Evolutionary conservation across 2,797 vertebrate genomes (phyloP), one percentile per base, ranked within the genome.

Genomic region (Artibeus lituratus): DNA sequence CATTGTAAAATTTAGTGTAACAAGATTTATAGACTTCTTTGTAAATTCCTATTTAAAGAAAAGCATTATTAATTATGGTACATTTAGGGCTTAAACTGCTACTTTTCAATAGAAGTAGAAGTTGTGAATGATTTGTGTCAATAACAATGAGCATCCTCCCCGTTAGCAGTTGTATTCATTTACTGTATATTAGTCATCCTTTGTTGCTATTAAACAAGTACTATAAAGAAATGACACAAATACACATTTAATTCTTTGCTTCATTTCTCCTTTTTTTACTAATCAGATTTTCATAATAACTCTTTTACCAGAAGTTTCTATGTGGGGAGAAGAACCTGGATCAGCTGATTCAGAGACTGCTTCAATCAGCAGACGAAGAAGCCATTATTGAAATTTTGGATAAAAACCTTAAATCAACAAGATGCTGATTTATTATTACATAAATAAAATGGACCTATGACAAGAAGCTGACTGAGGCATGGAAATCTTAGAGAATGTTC

Each of bases 281-380:
- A 47, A 90, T 62, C 37, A 81, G 26, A 14, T 95, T 80, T 96
- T 92, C 39, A 37, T 93, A 87, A 51, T 94, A 87, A 69, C 49
- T 94, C 18, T 96, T 88, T 91, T 39, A 4, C 3, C 84, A 99
- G 99, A 99, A 99, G 97, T 99, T 99, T 97, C 98, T 99, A 96
- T 98, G 93, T 96, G 99, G 99, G 74, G 99, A 99, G 7, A 99
- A 99, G 76, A 97, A 95, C 3, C 98, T 99, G 59, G 98, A 99
- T 86, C 97, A 99, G 29, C 97, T 99, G 57, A 99, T 99, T 97
- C 96, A 96, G 78, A 98, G 98, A 42, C 81, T 99, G 0, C 98
- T 99, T 81, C 98, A 99, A 49, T 98, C 98, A 32, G 97, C 98
- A 2, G 98, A 99, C 83, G 98, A 97, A 94, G 99, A 99, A 95